Evolutionary conservation across 2,113 vertebrate genomes (phyloP).

Genomic region (Saccopteryx bilineata): DNA sequence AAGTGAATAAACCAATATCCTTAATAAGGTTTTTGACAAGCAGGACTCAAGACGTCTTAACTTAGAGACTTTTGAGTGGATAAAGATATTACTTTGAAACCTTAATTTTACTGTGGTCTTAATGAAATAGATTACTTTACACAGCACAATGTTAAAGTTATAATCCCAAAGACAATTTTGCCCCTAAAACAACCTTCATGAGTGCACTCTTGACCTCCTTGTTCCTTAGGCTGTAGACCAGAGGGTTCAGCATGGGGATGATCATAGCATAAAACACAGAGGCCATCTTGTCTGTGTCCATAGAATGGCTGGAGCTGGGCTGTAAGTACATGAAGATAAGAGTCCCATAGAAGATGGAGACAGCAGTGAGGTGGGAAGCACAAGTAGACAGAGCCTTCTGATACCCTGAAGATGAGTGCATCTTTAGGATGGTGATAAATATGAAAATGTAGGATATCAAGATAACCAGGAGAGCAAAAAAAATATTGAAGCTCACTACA

Average conservation of each 20-base stretch:
- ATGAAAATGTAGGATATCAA: conserved; percentile 42
- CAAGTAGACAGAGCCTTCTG: conserved; percentile 60
- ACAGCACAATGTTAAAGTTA: not conserved
- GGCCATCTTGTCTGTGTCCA: conserved; percentile 24
- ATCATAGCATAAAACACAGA: conserved; percentile 66
- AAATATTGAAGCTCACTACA: not conserved
- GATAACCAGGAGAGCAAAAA: conserved; percentile 48
- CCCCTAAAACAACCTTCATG: not conserved
- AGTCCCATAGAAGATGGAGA: conserved; percentile 68
- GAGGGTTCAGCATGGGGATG: conserved; percentile 72
- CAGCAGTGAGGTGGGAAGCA: conserved; percentile 23
- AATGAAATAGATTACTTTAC: not conserved
- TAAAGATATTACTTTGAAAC: not conserved
- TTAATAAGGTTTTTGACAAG: not conserved
- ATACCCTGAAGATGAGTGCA: not conserved
- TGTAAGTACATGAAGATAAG: conserved; percentile 62
- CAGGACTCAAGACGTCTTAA: not conserved
- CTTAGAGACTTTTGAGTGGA: not conserved
- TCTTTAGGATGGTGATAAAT: conserved; percentile 57
- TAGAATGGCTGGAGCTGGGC: conserved; percentile 63
- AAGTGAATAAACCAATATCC: not conserved
- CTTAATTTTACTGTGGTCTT: not conserved
- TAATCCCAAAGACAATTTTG: not conserved
- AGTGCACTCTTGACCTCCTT: conserved; percentile 60
- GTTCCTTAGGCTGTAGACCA: conserved; percentile 73